Conservation (phyloP, 2,113 vertebrate genomes). For the Psilopsiagon aurifrons region DNA sequence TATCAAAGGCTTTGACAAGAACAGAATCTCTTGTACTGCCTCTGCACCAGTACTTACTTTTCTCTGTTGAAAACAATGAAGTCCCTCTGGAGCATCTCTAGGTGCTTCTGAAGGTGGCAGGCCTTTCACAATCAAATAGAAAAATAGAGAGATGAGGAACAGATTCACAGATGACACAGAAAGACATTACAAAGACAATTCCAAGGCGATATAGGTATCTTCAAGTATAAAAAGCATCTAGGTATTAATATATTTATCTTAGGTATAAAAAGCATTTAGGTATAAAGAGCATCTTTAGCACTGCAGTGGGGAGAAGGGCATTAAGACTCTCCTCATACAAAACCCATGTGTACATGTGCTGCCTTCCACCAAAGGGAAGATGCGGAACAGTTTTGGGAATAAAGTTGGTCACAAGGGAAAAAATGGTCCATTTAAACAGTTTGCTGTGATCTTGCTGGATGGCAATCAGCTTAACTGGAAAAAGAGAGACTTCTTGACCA, state of each 20-base stretch:
- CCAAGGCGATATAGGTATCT: background rate
- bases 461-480: background rate
- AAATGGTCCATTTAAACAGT: background rate
- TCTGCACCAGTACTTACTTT: constrained; percentile 80
- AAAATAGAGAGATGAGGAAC: background rate
- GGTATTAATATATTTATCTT: background rate
- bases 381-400: background rate
- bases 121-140: constrained; percentile 68
- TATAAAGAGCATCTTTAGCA: background rate
- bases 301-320: background rate
- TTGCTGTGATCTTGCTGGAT: background rate
- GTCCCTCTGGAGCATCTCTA: constrained; percentile 91
- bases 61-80: constrained; percentile 99
- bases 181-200: background rate
- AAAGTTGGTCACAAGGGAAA: background rate
- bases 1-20: background rate
- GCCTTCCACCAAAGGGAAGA: background rate
- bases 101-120: constrained; percentile 86
- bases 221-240: background rate
- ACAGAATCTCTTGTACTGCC: background rate
- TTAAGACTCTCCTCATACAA: background rate
- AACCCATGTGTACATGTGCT: background rate
- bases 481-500: background rate
- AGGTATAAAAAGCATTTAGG: background rate
- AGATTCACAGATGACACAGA: background rate